phyloP scores from a whole-genome alignment of 2,797 vertebrate genomes.

The Hydrolagus colliei region DNA sequence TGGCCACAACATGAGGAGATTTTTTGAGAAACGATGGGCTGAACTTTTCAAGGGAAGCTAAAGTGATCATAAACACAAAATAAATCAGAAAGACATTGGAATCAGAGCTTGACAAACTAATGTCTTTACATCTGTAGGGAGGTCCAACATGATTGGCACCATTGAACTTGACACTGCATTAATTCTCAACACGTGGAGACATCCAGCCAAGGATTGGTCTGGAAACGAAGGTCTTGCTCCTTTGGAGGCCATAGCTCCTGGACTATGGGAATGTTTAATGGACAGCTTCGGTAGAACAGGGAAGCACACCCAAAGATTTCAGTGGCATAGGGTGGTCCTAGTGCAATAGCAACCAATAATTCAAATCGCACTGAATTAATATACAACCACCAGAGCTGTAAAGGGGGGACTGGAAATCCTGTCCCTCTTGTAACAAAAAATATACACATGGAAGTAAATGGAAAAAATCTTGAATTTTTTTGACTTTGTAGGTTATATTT shows the following conservation, averaged over 20 bases:
- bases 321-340: constrained; percentile 82
- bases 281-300: constrained; percentile 79
- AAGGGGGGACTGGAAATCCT: constrained; percentile 81
- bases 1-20: constrained; percentile 96
- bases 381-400: constrained; percentile 86
- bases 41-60: constrained; percentile 96
- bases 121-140: constrained; percentile 49
- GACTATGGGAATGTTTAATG: constrained; percentile 64
- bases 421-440: constrained; percentile 58
- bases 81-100: constrained; percentile 51
- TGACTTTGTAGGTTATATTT: constrained; percentile 98
- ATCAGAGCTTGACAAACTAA: constrained; percentile 62
- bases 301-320: constrained; percentile 93
- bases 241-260: constrained; percentile 59
- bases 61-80: constrained; percentile 48
- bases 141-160: constrained; percentile 57
- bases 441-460: constrained; percentile 42
- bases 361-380: constrained; percentile 87
- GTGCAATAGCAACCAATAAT: constrained; percentile 79
- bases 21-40: constrained; percentile 97
- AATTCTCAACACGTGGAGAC: constrained; percentile 33
- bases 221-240: constrained; percentile 60
- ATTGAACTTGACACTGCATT: constrained; percentile 34
- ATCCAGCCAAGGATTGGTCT: constrained; percentile 52
- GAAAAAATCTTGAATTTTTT: constrained; percentile 86